A percentile compares a stretch with the other conserved stretches of the same genome.
Evolutionary conservation across 1,140 invertebrate species (phyloP).

Genomic region (Drosophila sp.): DNA sequence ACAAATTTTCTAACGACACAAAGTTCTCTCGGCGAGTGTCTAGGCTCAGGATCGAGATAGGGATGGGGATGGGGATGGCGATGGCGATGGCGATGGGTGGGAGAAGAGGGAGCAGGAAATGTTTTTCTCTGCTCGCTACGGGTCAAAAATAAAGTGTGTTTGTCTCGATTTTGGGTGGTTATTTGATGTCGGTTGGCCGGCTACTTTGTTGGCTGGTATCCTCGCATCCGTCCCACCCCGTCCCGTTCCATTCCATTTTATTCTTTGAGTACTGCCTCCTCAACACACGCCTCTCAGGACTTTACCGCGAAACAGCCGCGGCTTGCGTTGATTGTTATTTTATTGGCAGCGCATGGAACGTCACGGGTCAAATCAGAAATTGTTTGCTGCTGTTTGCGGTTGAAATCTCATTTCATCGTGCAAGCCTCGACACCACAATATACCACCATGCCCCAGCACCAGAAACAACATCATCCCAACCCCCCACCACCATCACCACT

Average conservation of each 20-base stretch:
- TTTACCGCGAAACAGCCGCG: slow-evolving; percentile 56
- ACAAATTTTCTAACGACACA: slow-evolving; percentile 48
- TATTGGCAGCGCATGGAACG: slow-evolving; percentile 70
- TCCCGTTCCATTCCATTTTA: too few relatives aligned
- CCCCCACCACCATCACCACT: neutral
- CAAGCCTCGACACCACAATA: slow-evolving; percentile 29
- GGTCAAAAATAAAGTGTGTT: slow-evolving; percentile 46
- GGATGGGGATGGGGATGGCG: too few relatives aligned
- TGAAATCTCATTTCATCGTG: slow-evolving; percentile 72
- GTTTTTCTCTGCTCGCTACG: slow-evolving; percentile 15
- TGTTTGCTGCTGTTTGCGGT: slow-evolving; percentile 76
- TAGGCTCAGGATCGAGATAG: slow-evolving; percentile 8
- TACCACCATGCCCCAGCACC: slow-evolving; percentile 6
- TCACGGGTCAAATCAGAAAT: slow-evolving; percentile 71
- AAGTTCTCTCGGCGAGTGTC: slow-evolving; percentile 23
- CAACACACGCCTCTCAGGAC: slow-evolving; percentile 21
- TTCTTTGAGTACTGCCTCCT: neutral
- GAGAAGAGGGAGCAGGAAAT: neutral
- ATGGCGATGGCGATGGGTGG: too few relatives aligned
- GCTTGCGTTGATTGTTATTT: slow-evolving; percentile 81
- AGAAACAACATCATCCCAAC: neutral
- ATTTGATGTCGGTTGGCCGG: slow-evolving; percentile 28
- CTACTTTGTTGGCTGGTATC: slow-evolving; percentile 6
- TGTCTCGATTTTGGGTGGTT: slow-evolving; percentile 22
- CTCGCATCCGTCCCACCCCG: too few relatives aligned